Evolutionary conservation across 2,113 vertebrate genomes (phyloP).

Genomic region (Hemibagrus wyckioides): DNA sequence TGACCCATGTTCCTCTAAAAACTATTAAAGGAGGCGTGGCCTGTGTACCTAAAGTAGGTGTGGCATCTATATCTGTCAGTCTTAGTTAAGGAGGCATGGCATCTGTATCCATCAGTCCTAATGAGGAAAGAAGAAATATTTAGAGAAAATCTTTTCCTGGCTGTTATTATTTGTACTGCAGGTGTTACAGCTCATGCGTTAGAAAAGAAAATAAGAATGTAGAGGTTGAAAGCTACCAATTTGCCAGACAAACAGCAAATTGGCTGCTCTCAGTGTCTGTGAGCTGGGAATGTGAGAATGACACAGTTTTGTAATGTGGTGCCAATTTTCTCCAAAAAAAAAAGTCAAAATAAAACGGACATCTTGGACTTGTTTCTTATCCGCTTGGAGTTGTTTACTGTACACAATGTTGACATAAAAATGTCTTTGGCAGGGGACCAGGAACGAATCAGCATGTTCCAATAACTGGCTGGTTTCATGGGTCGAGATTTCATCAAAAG

Average conservation of each 20-base stretch:
- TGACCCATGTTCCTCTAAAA: neutral
- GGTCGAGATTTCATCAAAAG: neutral
- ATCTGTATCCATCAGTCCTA: neutral
- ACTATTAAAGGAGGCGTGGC: neutral
- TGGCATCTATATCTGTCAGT: neutral
- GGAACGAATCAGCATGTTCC: neutral
- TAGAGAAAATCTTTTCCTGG: neutral
- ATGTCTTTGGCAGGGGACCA: neutral
- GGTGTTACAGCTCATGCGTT: neutral
- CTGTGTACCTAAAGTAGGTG: neutral
- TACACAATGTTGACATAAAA: conserved; percentile 9
- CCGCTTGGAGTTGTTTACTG: neutral
- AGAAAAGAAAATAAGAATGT: neutral
- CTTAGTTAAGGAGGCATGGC: neutral
- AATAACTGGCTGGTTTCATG: neutral
- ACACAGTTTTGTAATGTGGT: neutral
- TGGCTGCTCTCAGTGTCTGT: neutral
- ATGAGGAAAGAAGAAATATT: neutral
- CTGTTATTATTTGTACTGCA: neutral
- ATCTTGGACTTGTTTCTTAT: neutral
- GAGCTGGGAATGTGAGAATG: conserved; percentile 20
- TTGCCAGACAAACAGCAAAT: neutral
- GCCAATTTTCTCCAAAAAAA: conserved; percentile 5
- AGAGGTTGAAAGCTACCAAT: neutral
- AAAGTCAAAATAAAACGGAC: neutral